Evolutionary conservation across 2,113 vertebrate genomes (phyloP).

Genomic region (Cnemophilus loriae): DNA sequence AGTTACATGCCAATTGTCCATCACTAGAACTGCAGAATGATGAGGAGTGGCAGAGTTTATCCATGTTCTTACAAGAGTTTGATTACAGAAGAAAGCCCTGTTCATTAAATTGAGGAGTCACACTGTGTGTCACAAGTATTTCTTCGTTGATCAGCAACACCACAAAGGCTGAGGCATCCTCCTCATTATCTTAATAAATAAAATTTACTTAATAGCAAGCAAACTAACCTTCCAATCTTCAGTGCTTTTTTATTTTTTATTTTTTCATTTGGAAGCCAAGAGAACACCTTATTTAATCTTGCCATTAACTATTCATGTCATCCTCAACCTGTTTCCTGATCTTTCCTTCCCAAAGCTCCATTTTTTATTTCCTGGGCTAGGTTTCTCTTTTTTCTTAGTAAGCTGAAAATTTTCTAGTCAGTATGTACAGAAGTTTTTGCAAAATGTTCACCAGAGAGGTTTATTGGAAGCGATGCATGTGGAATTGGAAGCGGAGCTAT

Average conservation of each 20-base stretch:
- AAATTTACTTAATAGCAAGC: background rate
- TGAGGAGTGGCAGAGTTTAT: background rate
- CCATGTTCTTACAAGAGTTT: background rate
- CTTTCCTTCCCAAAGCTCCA: background rate
- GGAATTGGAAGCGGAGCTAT: background rate
- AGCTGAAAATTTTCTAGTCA: background rate
- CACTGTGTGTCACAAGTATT: background rate
- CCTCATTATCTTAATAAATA: background rate
- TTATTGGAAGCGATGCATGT: background rate
- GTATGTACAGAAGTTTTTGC: background rate
- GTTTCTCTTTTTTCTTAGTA: background rate
- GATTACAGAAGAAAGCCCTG: background rate
- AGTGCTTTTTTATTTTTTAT: background rate
- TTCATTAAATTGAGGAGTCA: background rate
- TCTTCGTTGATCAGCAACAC: background rate
- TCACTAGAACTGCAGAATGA: background rate
- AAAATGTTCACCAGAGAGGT: background rate
- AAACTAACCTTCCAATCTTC: background rate
- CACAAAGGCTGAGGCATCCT: background rate
- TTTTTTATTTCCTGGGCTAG: background rate
- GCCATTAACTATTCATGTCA: background rate
- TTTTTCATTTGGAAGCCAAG: background rate
- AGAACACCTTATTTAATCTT: background rate
- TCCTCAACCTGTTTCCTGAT: background rate
- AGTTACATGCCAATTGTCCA: background rate